Percentiles rank a stretch among this genome's conserved stretches.
phyloP scores from a whole-genome alignment of 2,797 vertebrate species.

The Pangasius djambal region DNA sequence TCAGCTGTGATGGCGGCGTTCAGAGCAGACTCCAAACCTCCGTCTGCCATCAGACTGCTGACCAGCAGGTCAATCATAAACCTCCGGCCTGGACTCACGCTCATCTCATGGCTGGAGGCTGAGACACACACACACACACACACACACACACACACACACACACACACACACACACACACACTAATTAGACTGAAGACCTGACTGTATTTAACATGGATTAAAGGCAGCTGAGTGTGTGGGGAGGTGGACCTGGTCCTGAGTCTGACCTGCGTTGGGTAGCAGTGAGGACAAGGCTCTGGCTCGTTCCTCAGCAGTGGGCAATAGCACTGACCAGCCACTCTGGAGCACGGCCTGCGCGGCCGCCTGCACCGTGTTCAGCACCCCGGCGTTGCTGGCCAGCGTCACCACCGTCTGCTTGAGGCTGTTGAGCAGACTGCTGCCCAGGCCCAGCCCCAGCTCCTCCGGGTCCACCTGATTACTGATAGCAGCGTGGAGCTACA shows the following conservation, averaged over 20 bases:
- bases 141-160: not conserved
- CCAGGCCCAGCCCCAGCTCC: slow-evolving; percentile 90
- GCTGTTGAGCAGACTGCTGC: slow-evolving; percentile 90
- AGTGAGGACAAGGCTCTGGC: slow-evolving; percentile 93
- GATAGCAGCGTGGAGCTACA: slow-evolving; percentile 93
- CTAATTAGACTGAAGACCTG: not conserved
- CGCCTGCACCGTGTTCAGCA: slow-evolving; percentile 90
- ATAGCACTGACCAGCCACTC: slow-evolving; percentile 95
- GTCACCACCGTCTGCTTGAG: slow-evolving; percentile 96
- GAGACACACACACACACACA: not conserved
- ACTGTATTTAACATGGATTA: not conserved
- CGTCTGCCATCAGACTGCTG: slow-evolving; percentile 98
- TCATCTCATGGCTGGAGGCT: slow-evolving; percentile 96
- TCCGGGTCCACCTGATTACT: slow-evolving; percentile 97
- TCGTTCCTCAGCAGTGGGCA: slow-evolving; percentile 95
- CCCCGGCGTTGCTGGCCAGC: slow-evolving; percentile 92
- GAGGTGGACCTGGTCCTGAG: not conserved
- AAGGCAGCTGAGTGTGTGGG: not conserved
- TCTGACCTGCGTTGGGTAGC: slow-evolving; percentile 89
- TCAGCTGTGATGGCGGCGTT: slow-evolving; percentile 97
- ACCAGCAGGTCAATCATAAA: slow-evolving; percentile 99
- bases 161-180: not conserved
- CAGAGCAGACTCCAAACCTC: slow-evolving; percentile 93
- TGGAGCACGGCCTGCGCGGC: slow-evolving; percentile 96
- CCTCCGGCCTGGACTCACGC: slow-evolving; percentile 91